Evolutionary conservation across 2,113 vertebrate genomes (phyloP), one percentile per base, ranked within the genome.

Genomic region (Rostratula benghalensis): DNA sequence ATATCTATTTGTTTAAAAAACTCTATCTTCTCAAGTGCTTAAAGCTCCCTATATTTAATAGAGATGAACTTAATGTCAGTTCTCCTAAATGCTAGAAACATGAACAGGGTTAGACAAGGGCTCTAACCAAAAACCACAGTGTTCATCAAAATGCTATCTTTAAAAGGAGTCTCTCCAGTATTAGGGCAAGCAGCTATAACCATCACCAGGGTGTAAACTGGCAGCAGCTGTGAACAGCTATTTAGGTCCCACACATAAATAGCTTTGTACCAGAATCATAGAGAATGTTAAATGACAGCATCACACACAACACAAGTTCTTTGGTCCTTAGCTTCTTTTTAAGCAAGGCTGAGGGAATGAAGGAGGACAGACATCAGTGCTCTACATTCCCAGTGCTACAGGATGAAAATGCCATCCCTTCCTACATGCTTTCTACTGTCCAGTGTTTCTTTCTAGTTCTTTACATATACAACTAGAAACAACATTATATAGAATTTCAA

Each of bases 211-310:
- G 10, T 80, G 43, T 94, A 93, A 94, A 25, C 75, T 78, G 73
- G 63, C 61, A 90, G 91, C 97, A 97, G 95, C 97, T 97, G 94
- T 67, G 84, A 94, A 76, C 0, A 3, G 81, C 82, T 96, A 95
- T 97, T 96, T 93, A 92, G 69, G 33, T 87, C 53, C 46, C 41
- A 60, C 0, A 0, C 4, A 7, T 61, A 94, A 94, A 96, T 90
- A 95, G 65, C 69, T 94, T 89, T 89, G 77, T 50, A 93, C 57
- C 51, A 92, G 71, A 94, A 95, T 23, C 59, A 94, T 1, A 22
- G 21, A 92, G 85, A 96, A 96, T 67, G 68, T 88, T 85, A 94
- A 92, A 95, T n/a, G 71, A 87, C 83, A 81, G 80, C 73, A 59
- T 71, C 71, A 90, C 79, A 92, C 76, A 71, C 87, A 94, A 86